These are phyloP conservation scores for Nysson spinosus DNA, from an alignment of 2,888 invertebrate species.

Conservation along the genomic window DNA sequence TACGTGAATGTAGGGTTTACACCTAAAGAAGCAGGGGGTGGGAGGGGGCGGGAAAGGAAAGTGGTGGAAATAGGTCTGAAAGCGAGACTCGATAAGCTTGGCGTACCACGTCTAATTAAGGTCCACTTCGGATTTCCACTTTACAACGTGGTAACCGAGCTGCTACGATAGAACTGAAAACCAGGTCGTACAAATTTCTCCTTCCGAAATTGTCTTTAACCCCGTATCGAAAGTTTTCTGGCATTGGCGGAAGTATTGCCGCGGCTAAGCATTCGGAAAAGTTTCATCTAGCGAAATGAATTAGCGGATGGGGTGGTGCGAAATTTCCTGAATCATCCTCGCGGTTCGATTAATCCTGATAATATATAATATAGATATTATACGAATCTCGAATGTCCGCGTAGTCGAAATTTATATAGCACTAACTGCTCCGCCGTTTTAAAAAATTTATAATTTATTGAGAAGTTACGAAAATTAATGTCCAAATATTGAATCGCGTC, in stretches of 20 bases:
- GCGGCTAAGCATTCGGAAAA: neutral
- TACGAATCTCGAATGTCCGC: no score
- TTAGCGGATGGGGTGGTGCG: neutral
- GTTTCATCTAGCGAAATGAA: conserved; percentile 7
- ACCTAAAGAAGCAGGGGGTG: conserved; percentile 6
- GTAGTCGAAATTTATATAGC: no score
- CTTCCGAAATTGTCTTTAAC: conserved; percentile 2
- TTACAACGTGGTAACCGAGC: conserved; percentile 41
- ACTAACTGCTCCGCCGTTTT: no score
- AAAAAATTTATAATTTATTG: no score
- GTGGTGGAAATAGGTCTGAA: conserved; percentile 33
- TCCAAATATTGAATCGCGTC: no score
- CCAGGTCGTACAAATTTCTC: conserved; percentile 29
- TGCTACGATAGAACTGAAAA: conserved; percentile 23
- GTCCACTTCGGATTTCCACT: conserved; percentile 48
- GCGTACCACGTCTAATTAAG: conserved; percentile 43
- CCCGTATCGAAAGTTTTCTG: conserved; percentile 23
- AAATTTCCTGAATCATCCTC: neutral
- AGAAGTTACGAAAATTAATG: no score
- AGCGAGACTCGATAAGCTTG: conserved; percentile 40
- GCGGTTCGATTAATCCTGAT: neutral
- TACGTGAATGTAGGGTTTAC: neutral
- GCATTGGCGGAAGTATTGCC: neutral
- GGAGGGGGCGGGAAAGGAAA: conserved; percentile 3
- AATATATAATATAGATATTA: no score